These are phyloP conservation scores for Phycodurus eques DNA, from an alignment of 2,113 vertebrate species.

Conservation along the genomic window DNA sequence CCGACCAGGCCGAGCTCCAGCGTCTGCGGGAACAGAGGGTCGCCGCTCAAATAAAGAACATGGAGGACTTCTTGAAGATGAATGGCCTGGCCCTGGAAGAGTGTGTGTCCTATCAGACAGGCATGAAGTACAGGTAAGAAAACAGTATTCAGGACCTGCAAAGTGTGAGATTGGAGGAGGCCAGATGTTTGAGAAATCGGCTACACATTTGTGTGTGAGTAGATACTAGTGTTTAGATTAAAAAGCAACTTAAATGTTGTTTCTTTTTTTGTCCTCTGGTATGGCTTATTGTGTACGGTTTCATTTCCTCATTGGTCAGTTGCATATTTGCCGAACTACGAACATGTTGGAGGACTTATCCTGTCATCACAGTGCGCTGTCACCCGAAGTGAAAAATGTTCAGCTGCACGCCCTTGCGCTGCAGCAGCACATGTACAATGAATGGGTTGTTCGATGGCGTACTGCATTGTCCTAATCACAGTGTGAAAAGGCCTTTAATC, in stretches of 20 bases:
- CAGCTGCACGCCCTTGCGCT: no score
- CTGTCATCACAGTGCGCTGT: no score
- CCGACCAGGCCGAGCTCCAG: conserved; percentile 83
- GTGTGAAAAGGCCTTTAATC: no score
- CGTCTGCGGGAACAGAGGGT: conserved; percentile 86
- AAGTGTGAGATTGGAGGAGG: conserved; percentile 9
- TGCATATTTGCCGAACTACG: conserved; percentile 63
- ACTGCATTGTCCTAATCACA: no score
- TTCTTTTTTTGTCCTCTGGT: not conserved
- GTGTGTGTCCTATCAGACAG: conserved; percentile 85
- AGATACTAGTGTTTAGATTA: not conserved
- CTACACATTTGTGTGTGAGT: not conserved
- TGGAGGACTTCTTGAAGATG: conserved; percentile 97
- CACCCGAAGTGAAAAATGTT: no score
- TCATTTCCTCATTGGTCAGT: conserved; percentile 11
- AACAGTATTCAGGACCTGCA: conserved; percentile 27
- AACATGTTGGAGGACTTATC: not conserved
- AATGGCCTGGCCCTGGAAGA: conserved; percentile 89
- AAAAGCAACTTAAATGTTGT: not conserved
- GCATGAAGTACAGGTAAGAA: conserved; percentile 98
- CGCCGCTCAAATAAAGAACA: conserved; percentile 87
- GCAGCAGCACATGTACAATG: no score
- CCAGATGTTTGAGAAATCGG: not conserved
- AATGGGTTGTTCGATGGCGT: no score
- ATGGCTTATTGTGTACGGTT: not conserved